A percentile compares a stretch with the other conserved stretches of the same genome.
These are phyloP conservation scores for Drosophila yakuba DNA, from an alignment of 1,140 invertebrate genomes.

Conservation along the genomic window DNA sequence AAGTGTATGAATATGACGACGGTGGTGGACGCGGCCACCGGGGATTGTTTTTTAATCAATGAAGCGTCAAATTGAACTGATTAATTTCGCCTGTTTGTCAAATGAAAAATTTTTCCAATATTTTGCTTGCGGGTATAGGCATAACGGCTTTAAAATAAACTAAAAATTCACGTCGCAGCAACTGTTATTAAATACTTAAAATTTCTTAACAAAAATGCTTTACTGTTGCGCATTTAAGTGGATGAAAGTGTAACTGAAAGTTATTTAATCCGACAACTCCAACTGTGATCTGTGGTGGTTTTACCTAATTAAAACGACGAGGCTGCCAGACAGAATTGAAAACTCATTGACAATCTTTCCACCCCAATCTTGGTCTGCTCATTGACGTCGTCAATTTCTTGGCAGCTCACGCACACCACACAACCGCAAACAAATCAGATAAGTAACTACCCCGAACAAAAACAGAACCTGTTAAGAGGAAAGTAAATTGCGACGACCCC, in stretches of 20 bases:
- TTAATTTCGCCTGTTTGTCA: slow-evolving; percentile 38
- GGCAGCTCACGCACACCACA: slow-evolving; percentile 60
- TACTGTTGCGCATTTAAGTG: background rate
- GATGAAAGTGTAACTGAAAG: slow-evolving; percentile 17
- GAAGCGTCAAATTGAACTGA: slow-evolving; percentile 49
- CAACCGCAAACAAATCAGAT: slow-evolving; percentile 76
- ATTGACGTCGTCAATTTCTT: slow-evolving; percentile 25
- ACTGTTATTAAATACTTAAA: background rate
- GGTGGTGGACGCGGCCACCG: background rate
- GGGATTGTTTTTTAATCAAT: slow-evolving; percentile 49
- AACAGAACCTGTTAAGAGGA: slow-evolving; percentile 1
- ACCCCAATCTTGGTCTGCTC: background rate
- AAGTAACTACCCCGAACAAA: slow-evolving; percentile 50
- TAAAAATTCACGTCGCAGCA: too few relatives aligned
- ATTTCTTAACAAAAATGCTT: slow-evolving; percentile 14
- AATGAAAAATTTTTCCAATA: background rate
- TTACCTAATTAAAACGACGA: slow-evolving; percentile 32
- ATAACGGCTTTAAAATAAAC: too few relatives aligned
- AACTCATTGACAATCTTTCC: slow-evolving; percentile 22
- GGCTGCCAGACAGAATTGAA: background rate
- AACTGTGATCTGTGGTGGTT: slow-evolving; percentile 25
- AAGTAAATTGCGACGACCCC: slow-evolving; percentile 45
- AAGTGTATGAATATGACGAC: slow-evolving; percentile 60
- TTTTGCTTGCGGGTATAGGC: background rate
- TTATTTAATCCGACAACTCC: slow-evolving; percentile 4